Evolutionary conservation across 2,888 invertebrate genomes (phyloP), one percentile per base, ranked within the genome.

Genomic region (Nudaria mundana): DNA sequence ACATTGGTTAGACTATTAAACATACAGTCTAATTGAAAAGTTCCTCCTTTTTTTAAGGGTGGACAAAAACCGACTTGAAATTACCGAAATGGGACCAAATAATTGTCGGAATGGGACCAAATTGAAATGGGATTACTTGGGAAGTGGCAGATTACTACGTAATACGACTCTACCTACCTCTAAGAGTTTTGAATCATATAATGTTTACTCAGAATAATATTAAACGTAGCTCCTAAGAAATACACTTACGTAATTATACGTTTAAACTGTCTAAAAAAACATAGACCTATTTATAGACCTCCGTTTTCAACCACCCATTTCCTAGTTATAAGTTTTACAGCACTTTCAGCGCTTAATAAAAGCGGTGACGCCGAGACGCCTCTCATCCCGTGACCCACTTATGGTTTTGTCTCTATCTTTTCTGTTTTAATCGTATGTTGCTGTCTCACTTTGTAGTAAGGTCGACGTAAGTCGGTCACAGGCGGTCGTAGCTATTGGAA

Each of bases 351-450:
- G 85, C 82, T 82, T 56, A 52, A 59, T 57, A 63, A 63, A 62
- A 76, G 70, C 68, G 50, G 66, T 68, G 59, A 65, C 64, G 69
- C 63, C 60, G 58, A 78, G 76, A 73, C 72, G 47, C 61, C 73
- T 79, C 76, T 81, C 75, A 76, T 84, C 81, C 81, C 80, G 77
- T 88, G 87, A 88, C 87, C 87, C 76, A 88, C 75, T 84, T 87
- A 74, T 46, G 70, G 30, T 53, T 61, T 56, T 48, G 48, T 76
- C 74, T 49, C 59, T 55, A 29, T 78, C 60, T 15, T 44, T 11
- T 62, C 11, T n/a, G 20, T 13, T 29, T 12, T 18, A 23, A 37
- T 24, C 18, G 35, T 44, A 46, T 77, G 62, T 48, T 33, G 46
- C 35, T 41, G 44, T 83, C 82, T 63, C 66, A 58, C 32, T 80